These are phyloP conservation scores for Rhingia rostrata DNA, from an alignment of 2,888 invertebrate genomes.

Conservation along the genomic window DNA sequence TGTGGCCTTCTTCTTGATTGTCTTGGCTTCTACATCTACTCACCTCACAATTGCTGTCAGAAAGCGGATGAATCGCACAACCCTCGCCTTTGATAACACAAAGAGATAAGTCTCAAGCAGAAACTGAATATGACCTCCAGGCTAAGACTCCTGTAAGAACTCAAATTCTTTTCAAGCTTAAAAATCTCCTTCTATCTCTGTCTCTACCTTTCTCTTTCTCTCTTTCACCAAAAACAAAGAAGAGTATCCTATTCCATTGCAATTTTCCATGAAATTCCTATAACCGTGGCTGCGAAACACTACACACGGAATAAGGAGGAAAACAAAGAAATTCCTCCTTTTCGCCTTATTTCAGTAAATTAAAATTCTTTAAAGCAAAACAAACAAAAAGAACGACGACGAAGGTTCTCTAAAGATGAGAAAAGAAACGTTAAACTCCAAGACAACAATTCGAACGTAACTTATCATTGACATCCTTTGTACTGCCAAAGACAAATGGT, in stretches of 20 bases:
- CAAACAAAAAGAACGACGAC: slow-evolving; percentile 19
- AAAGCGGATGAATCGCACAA: too few relatives aligned
- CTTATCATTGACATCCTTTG: slow-evolving; percentile 49
- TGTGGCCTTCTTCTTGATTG: too few relatives aligned
- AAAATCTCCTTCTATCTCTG: too few relatives aligned
- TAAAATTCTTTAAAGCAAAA: slow-evolving; percentile 55
- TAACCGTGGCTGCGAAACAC: slow-evolving; percentile 29
- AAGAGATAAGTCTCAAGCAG: too few relatives aligned
- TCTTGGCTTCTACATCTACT: too few relatives aligned
- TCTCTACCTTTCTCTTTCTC: too few relatives aligned
- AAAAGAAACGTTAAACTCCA: slow-evolving; percentile 9
- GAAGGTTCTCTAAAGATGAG: not conserved
- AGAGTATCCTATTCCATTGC: not conserved
- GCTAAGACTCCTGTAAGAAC: too few relatives aligned
- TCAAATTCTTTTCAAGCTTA: too few relatives aligned
- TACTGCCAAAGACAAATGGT: slow-evolving; percentile 48
- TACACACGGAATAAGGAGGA: slow-evolving; percentile 19
- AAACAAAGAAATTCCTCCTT: slow-evolving; percentile 6
- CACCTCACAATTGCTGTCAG: too few relatives aligned
- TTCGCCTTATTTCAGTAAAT: slow-evolving; percentile 52
- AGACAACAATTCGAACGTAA: slow-evolving; percentile 54
- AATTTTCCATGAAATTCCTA: slow-evolving; percentile 18
- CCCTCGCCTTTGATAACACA: too few relatives aligned
- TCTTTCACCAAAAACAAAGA: slow-evolving; percentile 14
- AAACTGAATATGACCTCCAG: too few relatives aligned